Conservation (phyloP, 1,140 invertebrate species). For the Neuroterus valhalla region DNA sequence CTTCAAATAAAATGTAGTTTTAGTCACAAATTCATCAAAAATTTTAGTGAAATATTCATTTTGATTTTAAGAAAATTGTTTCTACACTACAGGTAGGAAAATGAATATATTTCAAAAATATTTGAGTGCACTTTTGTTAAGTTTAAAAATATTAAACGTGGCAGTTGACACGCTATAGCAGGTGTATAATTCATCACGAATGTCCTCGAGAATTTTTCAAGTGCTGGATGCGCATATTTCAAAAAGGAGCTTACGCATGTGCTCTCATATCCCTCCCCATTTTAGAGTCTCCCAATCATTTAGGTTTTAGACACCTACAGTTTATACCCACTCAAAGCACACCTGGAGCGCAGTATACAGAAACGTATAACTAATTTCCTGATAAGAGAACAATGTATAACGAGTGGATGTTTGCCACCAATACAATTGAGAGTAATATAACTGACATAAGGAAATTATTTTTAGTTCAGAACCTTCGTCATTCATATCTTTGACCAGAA, state of each 20-base stretch:
- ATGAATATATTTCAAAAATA: neutral
- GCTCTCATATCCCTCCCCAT: neutral
- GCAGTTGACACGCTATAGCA: constrained; percentile 11
- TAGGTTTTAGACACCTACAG: neutral
- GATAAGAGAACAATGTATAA: too few species aligned
- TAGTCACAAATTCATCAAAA: neutral
- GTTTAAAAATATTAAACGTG: neutral
- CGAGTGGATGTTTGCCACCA: too few species aligned
- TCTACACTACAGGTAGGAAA: neutral
- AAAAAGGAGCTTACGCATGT: constrained; percentile 7
- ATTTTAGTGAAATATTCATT: neutral
- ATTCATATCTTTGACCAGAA: too few species aligned
- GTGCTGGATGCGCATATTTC: constrained; percentile 11
- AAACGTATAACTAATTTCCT: too few species aligned
- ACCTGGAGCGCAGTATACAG: neutral
- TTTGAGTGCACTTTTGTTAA: constrained; percentile 1
- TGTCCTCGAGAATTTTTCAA: constrained; percentile 18
- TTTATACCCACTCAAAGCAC: neutral
- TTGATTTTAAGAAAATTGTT: neutral
- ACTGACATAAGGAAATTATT: too few species aligned
- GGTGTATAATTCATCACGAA: neutral
- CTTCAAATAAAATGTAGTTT: neutral
- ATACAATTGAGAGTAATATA: too few species aligned
- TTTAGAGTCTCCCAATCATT: constrained; percentile 19
- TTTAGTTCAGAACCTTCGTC: too few species aligned